Evolutionary conservation across 1,140 invertebrate species (phyloP), one percentile per base, ranked within the genome.

Genomic region (Cyphomyrmex costatus): DNA sequence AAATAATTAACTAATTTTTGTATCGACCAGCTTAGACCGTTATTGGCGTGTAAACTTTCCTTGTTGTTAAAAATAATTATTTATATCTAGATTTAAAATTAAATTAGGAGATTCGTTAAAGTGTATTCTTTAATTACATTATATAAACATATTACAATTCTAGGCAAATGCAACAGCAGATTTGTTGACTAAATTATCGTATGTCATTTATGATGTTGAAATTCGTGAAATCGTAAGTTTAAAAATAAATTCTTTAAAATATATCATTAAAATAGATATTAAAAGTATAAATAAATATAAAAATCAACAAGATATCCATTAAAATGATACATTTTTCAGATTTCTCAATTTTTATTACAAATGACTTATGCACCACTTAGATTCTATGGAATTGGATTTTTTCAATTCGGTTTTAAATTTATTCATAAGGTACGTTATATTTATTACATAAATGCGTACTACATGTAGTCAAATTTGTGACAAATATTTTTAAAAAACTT

Each of bases 381-480:
- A 71, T 83, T 83, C 24, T 56, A 3, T 5, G 79, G 65, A n/a
- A 51, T 70, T 7, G 79, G 68, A 14, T 24, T 83, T 4, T 83
- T 83, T 1, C 30, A 73, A 56, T 83, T 83, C 60, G 79, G 66
- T 7, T 83, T 56, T 16, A 56, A 71, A 21, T 71, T 83, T 27
- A 4, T 83, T 12, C 5, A 36, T 3, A 30, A 3, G 53, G 66
- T 83, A 71, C 1, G 16, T 46, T 42, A 51, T 19, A 27, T 3
- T 60, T 76, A 60, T 60, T 27, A 60, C n/a, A 19, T 76, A 27
- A 27, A 5, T 24, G 12, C 6, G 7, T 24, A 49, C 3, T 21
- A 30, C 0, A 63, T 33, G 8, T 63, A 63, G 7, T 68, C 6
- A 49, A 46, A 27, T 30, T 3, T 0, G 2, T 42, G 36, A 42